Conservation (phyloP, 1,140 invertebrate genomes). For the Caenorhabditis latens region DNA sequence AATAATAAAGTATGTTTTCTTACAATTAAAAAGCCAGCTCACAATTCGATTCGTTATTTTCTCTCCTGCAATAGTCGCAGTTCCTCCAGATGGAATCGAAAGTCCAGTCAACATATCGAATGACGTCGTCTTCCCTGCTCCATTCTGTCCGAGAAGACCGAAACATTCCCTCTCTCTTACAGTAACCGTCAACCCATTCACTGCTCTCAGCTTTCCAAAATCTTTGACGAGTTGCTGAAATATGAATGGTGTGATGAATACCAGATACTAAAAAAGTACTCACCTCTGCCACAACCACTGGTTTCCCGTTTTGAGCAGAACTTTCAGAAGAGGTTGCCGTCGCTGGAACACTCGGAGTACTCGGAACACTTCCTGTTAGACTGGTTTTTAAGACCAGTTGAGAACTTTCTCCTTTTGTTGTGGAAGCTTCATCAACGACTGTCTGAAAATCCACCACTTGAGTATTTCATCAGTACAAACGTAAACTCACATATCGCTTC, state of each 20-base stretch:
- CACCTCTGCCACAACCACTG: background rate
- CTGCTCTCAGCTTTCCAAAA: background rate
- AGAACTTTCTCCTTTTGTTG: background rate
- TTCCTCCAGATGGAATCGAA: slow-evolving; percentile 66
- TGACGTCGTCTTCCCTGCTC: slow-evolving; percentile 91
- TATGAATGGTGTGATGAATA: no score
- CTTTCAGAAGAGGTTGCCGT: background rate
- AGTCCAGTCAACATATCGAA: slow-evolving; percentile 83
- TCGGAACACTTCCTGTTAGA: background rate
- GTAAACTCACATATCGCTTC: background rate
- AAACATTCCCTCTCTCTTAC: slow-evolving; percentile 43
- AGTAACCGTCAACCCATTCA: background rate
- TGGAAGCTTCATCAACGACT: background rate
- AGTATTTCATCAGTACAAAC: no score
- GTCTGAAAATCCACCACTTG: no score
- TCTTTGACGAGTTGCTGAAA: background rate
- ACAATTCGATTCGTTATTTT: slow-evolving; percentile 16
- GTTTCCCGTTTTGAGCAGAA: background rate
- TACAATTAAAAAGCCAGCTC: background rate
- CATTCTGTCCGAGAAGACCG: slow-evolving; percentile 82
- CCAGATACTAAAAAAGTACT: no score
- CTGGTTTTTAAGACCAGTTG: background rate
- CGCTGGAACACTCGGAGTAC: background rate
- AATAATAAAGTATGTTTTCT: background rate
- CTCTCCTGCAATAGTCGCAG: slow-evolving; percentile 68